A percentile compares a stretch with the other conserved stretches of the same genome.
Evolutionary conservation across 2,888 invertebrate genomes (phyloP).

Genomic region (Arge pagana): DNA sequence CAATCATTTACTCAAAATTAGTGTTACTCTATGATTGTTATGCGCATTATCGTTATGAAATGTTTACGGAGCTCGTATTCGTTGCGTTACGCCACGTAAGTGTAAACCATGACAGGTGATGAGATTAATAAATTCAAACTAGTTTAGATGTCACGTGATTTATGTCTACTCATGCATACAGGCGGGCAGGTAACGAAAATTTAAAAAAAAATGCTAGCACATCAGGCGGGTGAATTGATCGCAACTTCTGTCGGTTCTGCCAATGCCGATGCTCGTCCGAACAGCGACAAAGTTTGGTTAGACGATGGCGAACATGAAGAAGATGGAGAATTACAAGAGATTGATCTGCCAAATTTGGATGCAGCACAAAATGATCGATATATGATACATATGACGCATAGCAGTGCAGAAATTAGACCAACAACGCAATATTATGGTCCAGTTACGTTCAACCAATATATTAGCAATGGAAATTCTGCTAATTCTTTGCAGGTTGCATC

Average conservation of each 20-base stretch:
- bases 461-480: slow-evolving; percentile 44
- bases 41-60: no score
- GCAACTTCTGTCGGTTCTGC: not conserved
- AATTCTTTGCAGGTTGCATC: not conserved
- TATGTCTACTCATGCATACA: no score
- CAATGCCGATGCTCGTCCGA: not conserved
- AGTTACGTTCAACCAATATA: slow-evolving; percentile 61
- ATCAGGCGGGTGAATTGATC: no score
- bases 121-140: no score
- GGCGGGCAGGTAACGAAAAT: no score
- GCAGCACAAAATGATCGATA: slow-evolving; percentile 29
- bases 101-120: no score
- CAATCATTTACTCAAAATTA: no score
- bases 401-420: slow-evolving; percentile 61
- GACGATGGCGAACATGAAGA: not conserved
- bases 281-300: not conserved
- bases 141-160: no score
- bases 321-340: not conserved
- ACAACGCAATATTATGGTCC: slow-evolving; percentile 63
- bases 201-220: no score
- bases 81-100: no score
- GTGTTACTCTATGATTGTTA: no score
- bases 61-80: no score
- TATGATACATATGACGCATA: slow-evolving; percentile 59
- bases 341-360: slow-evolving; percentile 4